These are phyloP conservation scores for Nothocercus nigrocapillus DNA, from an alignment of 2,113 vertebrate species.

Conservation along the genomic window DNA sequence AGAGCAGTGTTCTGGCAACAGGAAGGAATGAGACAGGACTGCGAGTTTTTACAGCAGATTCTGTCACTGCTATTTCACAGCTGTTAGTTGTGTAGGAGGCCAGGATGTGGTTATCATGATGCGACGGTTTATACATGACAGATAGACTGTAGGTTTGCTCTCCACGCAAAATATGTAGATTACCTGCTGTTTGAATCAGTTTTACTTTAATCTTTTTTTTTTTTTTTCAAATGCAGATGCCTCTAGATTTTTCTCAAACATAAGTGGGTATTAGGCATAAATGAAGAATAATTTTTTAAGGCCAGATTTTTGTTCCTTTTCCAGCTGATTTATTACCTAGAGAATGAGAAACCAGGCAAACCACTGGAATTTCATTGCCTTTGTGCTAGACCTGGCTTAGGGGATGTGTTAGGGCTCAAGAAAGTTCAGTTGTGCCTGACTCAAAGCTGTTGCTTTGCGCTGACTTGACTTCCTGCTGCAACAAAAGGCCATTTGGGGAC, in stretches of 20 bases:
- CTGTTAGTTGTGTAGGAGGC: background rate
- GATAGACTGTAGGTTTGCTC: background rate
- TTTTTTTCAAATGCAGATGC: background rate
- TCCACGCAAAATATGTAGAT: background rate
- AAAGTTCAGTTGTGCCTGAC: background rate
- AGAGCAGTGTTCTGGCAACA: accelerated
- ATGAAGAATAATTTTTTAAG: background rate
- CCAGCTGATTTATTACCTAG: background rate
- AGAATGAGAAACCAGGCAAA: background rate
- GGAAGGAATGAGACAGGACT: background rate
- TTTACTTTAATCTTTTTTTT: background rate
- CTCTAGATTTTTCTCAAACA: background rate
- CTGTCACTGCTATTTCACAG: background rate
- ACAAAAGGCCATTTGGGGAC: background rate
- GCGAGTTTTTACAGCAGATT: background rate
- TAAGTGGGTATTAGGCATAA: background rate
- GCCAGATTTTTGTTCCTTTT: background rate
- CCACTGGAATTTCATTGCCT: background rate
- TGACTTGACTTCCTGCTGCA: background rate
- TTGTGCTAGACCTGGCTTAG: background rate
- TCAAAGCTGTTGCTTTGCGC: background rate
- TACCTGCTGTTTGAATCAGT: background rate
- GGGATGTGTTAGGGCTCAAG: background rate
- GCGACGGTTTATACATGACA: background rate
- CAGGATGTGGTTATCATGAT: background rate